phyloP scores from a whole-genome alignment of 2,797 vertebrate species.

The Nasua narica region DNA sequence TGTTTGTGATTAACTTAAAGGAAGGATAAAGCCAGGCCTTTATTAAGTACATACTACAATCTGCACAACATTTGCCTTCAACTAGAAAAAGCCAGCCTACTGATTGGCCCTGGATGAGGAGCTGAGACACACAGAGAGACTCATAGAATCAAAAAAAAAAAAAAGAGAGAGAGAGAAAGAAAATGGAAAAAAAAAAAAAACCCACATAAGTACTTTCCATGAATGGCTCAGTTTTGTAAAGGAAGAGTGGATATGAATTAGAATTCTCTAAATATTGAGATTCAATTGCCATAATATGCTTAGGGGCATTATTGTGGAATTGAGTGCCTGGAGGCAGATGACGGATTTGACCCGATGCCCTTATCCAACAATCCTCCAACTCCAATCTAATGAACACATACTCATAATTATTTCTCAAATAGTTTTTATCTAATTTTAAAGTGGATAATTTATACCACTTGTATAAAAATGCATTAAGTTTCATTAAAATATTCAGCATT shows the following conservation, averaged over 20 bases:
- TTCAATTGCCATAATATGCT: slow-evolving; percentile 79
- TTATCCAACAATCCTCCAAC: slow-evolving; percentile 75
- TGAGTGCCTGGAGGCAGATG: slow-evolving; percentile 80
- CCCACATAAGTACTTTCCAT: background rate
- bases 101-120: slow-evolving; percentile 29
- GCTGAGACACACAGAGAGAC: background rate
- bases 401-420: slow-evolving; percentile 84
- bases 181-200: background rate
- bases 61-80: slow-evolving; percentile 68
- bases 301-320: slow-evolving; percentile 78
- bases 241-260: slow-evolving; percentile 74
- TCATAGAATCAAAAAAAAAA: background rate
- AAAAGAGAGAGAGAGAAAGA: background rate
- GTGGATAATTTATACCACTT: slow-evolving; percentile 84
- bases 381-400: slow-evolving; percentile 82
- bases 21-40: slow-evolving; percentile 75
- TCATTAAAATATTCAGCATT: slow-evolving; percentile 84
- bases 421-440: slow-evolving; percentile 85
- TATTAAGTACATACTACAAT: slow-evolving; percentile 67
- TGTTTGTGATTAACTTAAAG: slow-evolving; percentile 79
- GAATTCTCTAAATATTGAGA: slow-evolving; percentile 82
- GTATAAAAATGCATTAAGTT: slow-evolving; percentile 79
- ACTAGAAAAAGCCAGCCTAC: slow-evolving; percentile 46
- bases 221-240: slow-evolving; percentile 28
- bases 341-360: slow-evolving; percentile 82